Conservation (phyloP, 2,888 invertebrate genomes). For the Brenthis hecate region DNA sequence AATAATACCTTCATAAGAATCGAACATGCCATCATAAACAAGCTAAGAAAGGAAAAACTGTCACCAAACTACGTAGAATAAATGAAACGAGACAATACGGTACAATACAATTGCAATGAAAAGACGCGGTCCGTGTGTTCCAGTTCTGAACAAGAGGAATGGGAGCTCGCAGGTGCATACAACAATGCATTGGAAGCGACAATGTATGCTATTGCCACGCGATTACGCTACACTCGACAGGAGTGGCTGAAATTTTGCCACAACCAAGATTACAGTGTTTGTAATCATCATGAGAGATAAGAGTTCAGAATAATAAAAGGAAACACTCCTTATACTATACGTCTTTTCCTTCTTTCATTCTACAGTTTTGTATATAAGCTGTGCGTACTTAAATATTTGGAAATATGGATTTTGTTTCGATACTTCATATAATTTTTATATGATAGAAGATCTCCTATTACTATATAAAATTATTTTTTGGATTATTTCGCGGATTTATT, state of each 20-base stretch:
- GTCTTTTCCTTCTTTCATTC: background rate
- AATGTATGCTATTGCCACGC: conserved; percentile 44
- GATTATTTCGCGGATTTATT: too few species aligned
- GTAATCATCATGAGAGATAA: conserved; percentile 15
- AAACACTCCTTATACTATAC: background rate
- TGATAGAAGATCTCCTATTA: too few species aligned
- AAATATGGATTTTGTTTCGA: too few species aligned
- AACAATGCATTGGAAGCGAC: conserved; percentile 53
- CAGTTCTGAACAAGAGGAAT: conserved; percentile 72
- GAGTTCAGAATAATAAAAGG: too few species aligned
- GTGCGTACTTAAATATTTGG: too few species aligned
- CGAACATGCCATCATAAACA: conserved; percentile 42
- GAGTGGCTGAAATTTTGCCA: conserved; percentile 40
- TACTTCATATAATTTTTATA: too few species aligned
- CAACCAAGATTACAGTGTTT: conserved; percentile 17
- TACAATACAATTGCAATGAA: conserved; percentile 77
- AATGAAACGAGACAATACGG: conserved; percentile 74
- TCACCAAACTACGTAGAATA: conserved; percentile 56
- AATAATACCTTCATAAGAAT: background rate
- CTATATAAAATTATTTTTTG: too few species aligned
- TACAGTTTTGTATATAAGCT: too few species aligned
- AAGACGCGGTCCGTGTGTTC: conserved; percentile 73
- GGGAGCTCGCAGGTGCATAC: conserved; percentile 67
- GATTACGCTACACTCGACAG: conserved; percentile 54
- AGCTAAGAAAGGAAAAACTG: conserved; percentile 61